phyloP scores from a whole-genome alignment of 2,888 invertebrate species.

The Bombylius major region DNA sequence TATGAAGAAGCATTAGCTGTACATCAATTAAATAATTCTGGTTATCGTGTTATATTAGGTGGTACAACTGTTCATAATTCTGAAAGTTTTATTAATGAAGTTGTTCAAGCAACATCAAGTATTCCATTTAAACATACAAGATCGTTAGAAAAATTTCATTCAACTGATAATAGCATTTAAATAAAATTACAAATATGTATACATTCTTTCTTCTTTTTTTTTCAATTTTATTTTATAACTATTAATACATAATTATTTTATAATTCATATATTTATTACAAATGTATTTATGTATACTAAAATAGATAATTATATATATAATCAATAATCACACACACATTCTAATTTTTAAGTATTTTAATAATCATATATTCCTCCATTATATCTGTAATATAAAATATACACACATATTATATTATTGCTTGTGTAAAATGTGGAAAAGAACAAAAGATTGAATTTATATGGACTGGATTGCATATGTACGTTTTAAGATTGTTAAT shows the following conservation, averaged over 20 bases:
- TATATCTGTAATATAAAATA: too few species aligned
- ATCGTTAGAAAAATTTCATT: slow-evolving; percentile 20
- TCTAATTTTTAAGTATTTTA: too few species aligned
- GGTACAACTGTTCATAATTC: slow-evolving; percentile 90
- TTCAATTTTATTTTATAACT: not conserved
- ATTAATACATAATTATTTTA: not conserved
- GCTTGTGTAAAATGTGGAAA: too few species aligned
- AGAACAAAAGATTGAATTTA: too few species aligned
- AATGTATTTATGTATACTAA: too few species aligned
- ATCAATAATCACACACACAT: too few species aligned
- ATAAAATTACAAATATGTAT: not conserved
- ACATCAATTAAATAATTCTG: slow-evolving; percentile 61
- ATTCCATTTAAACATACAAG: slow-evolving; percentile 51
- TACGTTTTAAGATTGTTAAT: too few species aligned
- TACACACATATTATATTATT: too few species aligned
- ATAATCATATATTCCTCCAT: too few species aligned
- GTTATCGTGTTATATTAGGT: slow-evolving; percentile 70
- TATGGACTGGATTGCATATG: too few species aligned
- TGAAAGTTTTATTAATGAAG: slow-evolving; percentile 63
- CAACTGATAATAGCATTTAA: slow-evolving; percentile 9
- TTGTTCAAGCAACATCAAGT: slow-evolving; percentile 53
- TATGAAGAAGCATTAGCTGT: slow-evolving; percentile 89
- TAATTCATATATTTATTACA: too few species aligned
- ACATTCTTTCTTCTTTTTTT: not conserved
- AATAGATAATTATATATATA: too few species aligned